phyloP scores from a whole-genome alignment of 2,113 vertebrate genomes.

The Turnix velox region DNA sequence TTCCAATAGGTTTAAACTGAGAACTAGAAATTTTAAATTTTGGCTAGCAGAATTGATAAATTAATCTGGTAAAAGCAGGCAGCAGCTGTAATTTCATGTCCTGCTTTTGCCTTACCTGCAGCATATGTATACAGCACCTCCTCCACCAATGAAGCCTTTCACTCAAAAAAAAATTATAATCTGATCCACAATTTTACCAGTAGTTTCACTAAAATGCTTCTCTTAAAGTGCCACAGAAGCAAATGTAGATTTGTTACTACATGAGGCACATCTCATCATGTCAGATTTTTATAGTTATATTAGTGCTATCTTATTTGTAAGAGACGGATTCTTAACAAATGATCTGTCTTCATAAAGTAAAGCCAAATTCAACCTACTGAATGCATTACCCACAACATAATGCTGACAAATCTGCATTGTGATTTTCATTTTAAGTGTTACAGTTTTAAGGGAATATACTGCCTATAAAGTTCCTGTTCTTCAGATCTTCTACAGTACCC shows the following conservation, averaged over 20 bases:
- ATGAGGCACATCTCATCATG: neutral
- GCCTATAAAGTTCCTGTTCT: neutral
- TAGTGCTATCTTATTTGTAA: neutral
- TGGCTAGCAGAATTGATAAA: conserved; percentile 25
- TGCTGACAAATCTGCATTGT: neutral
- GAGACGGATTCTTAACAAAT: neutral
- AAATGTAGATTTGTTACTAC: neutral
- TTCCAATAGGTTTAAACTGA: conserved; percentile 32
- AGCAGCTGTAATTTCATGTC: neutral
- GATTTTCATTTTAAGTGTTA: neutral
- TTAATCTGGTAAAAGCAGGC: neutral
- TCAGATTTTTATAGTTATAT: neutral
- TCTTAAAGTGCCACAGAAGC: neutral
- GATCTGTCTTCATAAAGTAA: neutral
- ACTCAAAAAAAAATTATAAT: neutral
- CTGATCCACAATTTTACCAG: neutral
- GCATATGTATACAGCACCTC: neutral
- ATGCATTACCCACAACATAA: neutral
- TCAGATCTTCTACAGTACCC: neutral
- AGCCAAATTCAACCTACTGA: neutral
- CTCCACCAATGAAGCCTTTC: conserved; percentile 24
- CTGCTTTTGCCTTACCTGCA: conserved; percentile 32
- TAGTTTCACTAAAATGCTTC: neutral
- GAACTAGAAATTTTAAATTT: neutral
- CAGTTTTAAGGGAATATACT: neutral